Evolutionary conservation across 30 jellyfish, hydroid and myxozoan species (phyloP), one percentile per base, ranked within the genome.

Genomic region (Catostylus mosaicus): DNA sequence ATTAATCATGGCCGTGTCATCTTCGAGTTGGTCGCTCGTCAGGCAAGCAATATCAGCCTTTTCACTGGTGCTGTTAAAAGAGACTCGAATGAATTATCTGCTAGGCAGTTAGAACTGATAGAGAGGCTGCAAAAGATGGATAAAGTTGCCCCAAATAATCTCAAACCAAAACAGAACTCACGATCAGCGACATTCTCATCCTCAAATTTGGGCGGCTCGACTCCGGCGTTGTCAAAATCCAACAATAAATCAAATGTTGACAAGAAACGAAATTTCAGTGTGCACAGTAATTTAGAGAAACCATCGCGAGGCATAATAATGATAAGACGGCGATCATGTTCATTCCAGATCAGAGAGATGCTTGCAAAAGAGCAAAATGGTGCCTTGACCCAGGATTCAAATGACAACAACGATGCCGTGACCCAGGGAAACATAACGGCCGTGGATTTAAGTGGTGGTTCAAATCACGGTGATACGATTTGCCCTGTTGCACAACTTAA

Each of bases 21-120:
- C 26, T 80, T 80, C 62, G 90, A 80, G 34, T 72, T 80, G 12
- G 80, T 80, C 54, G 90, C 84, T 6, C 60, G 60, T 3, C 90
- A 80, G 36, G 83, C 90, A 1, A 40, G 84, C 56, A 80, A 80
- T 84, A 67, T 80, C 33, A 80, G 90, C 48, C 75, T 80, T 52
- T 80, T 80, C 37, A 67, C 83, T 4, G 68, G 51, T 46, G 65
- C 68, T 11, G 45, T 29, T 67, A 20, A 14, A 19, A 34, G 4
- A 2, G 77, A 66, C 20, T 11, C 38, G 22, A 75, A 36, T 40
- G 80, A 68, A 11, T 36, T 68, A 18, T 68, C 80, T 33, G 62
- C 80, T 40, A 68, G 80, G 22, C 35, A 37, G n/a, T 16, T 18
- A 8, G 80, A 68, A 20, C 36, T 64, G 80, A 68, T 68, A 12